Percentiles rank a stretch among this genome's conserved stretches.
phyloP scores from a whole-genome alignment of 1,140 invertebrate genomes.

The Heliconius hermathena region DNA sequence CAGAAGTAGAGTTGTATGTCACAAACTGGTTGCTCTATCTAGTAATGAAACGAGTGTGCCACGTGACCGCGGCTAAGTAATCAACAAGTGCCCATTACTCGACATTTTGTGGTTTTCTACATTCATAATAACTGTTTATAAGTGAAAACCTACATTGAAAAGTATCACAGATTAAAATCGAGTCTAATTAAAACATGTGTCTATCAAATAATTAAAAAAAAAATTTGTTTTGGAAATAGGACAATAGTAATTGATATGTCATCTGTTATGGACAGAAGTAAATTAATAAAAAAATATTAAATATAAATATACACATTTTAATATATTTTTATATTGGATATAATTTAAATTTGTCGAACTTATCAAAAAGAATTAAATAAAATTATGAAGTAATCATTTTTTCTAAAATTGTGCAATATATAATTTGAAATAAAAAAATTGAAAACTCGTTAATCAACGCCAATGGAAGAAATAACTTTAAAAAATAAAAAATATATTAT shows the following conservation, averaged over 20 bases:
- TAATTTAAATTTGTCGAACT: background rate
- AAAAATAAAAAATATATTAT: background rate
- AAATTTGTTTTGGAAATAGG: background rate
- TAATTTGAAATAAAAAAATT: background rate
- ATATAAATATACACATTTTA: background rate
- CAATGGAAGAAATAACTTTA: background rate
- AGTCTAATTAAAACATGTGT: background rate
- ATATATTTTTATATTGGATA: background rate
- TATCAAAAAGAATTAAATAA: no score
- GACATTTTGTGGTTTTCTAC: slow-evolving; percentile 17
- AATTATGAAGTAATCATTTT: no score
- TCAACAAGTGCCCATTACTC: slow-evolving; percentile 18
- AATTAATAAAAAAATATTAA: background rate
- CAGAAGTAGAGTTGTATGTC: background rate
- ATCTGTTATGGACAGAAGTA: no score
- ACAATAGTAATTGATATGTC: background rate
- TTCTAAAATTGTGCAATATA: background rate
- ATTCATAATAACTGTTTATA: background rate
- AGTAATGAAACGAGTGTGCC: slow-evolving; percentile 7
- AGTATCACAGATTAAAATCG: background rate
- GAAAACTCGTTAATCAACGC: background rate
- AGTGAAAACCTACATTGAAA: slow-evolving; percentile 1
- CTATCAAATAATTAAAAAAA: no score
- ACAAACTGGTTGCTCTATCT: slow-evolving; percentile 17
- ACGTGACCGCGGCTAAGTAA: slow-evolving; percentile 22